Evolutionary conservation across 92 coral and sea anemone genomes (phyloP), one percentile per base, ranked within the genome.

Genomic region (Pocillopora grandis): DNA sequence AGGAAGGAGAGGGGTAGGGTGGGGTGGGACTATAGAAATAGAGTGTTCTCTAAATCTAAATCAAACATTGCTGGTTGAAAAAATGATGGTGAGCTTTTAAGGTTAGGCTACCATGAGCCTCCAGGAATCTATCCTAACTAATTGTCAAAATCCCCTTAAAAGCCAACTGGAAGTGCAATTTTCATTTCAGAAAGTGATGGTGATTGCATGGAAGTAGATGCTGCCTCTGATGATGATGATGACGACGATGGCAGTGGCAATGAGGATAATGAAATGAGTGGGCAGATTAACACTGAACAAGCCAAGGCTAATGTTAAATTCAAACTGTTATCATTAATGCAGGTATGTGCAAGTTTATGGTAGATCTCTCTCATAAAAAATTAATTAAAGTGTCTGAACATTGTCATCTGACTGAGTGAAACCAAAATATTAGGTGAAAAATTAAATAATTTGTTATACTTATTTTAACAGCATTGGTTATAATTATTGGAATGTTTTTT

Each of bases 211-310:
- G 85, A 84, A 49, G 79, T 56, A 21, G 87, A 90, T 16, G 72
- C 81, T 64, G 80, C 63, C 20, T 84, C 68, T 84, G 89, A 84
- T 81, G 71, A 82, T 77, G 83, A 84, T 79, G 89, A 87, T 35
- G 87, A 27, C 31, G 27, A 62, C 17, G 80, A 42, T 20, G 49
- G 48, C 61, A 83, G 65, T 62, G 87, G 84, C 48, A 79, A 82
- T 12, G 80, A 79, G 61, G 87, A 76, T 61, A 87, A 84, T 27
- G 76, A 62, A 18, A 21, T 78, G 72, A 70, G 58, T 31, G 52
- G 75, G 31, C 81, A 58, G 59, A 62, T 87, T 4, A 87, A 88
- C 59, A 90, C 79, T 49, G 94, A 90, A 71, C 89, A 89, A 71
- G 90, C 90, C 18, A 83, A 67, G 61, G 71, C 76, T 20, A 80